Evolutionary conservation across 2,113 vertebrate species (phyloP).

Genomic region (Myotis lucifugus): DNA sequence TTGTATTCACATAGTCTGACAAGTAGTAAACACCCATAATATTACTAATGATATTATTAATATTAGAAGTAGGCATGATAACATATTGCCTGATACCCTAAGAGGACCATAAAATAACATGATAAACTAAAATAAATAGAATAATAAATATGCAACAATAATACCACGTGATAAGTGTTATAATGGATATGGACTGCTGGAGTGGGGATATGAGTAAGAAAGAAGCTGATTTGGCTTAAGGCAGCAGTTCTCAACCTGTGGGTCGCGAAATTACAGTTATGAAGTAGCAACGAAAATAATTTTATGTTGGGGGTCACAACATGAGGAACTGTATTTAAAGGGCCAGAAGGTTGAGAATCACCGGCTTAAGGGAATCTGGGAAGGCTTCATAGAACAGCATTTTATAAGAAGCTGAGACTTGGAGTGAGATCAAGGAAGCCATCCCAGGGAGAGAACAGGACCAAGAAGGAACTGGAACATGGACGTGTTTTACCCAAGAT

Average conservation of each 20-base stretch:
- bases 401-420: neutral
- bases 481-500: neutral
- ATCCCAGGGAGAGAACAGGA: neutral
- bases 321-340: too few species aligned
- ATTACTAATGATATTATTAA: neutral
- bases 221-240: neutral
- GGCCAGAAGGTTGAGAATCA: too few species aligned
- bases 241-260: too few species aligned
- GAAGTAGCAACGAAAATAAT: too few species aligned
- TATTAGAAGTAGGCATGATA: neutral
- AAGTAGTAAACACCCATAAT: neutral
- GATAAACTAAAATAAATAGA: neutral
- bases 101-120: neutral
- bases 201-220: neutral
- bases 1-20: neutral
- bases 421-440: neutral
- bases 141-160: neutral
- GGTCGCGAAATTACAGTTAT: too few species aligned
- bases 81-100: neutral
- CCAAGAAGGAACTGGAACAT: neutral
- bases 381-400: neutral
- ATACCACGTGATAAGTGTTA: neutral
- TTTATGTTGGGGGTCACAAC: too few species aligned
- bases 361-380: neutral
- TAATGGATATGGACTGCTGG: neutral